Base-by-base conservation (phyloP, 2,888 invertebrate genomes). In the Leuctra nigra region DNA sequence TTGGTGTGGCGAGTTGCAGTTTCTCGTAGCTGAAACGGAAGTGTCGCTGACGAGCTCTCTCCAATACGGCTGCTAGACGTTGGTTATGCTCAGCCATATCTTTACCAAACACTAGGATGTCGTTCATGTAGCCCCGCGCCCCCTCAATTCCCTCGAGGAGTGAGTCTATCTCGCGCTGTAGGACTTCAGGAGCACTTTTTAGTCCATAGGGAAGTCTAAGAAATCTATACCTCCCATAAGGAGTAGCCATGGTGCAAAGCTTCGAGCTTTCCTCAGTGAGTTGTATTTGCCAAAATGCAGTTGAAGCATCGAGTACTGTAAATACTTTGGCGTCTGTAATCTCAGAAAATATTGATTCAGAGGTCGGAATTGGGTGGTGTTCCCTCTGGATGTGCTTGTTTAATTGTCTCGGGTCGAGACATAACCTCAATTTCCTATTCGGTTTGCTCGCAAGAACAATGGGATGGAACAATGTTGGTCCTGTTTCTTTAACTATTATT, bases 81-180 rank as follows among this genome's bases (percentile, higher is more conserved):
- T 55, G 6, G n/a, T 63, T 38, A 29, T 64, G 57, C 55, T 65
- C 55, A 46, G 63, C 61, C 47, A 57, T 55, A 6, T 61, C 62
- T 48, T 53, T 56, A 6, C 63, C 63, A 54, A 62, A 60, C 11
- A 65, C 62, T 16, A 66, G 39, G 9, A 66, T 56, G 55, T 66
- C 65, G 48, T 66, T 64, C 53, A 64, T 61, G 11, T 65, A 62
- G 0, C 60, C 57, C 36, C 62, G 57, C 22, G 63, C 61, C 53
- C 63, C 63, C 46, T 54, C 39, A 22, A 60, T 39, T 25, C 54
- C 58, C 44, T 56, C 54, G 35, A 64, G 39, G 11, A 63, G 22
- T 22, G 52, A 47, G n/a, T 55, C 58, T 61, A 65, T 61, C 38
- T 61, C 48, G 50, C 64, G 54, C 14, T 59, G 60, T 36, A 60